Evolutionary conservation across 1,140 invertebrate genomes (phyloP).

Genomic region (Sesamia nonagrioides): DNA sequence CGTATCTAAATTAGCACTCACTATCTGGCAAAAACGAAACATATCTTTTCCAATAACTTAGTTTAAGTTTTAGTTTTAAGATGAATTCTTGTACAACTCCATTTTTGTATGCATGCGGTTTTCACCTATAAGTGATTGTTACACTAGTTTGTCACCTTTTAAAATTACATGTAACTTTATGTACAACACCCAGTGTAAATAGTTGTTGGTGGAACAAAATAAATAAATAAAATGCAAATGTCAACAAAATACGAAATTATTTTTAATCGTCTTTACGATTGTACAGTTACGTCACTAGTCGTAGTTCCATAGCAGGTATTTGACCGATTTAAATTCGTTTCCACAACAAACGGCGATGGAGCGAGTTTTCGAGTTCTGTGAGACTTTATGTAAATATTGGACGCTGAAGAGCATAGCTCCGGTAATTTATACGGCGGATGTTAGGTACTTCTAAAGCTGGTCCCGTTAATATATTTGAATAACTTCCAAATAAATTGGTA

Average conservation of each 20-base stretch:
- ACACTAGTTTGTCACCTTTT: no score
- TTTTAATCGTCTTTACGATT: constrained; percentile 15
- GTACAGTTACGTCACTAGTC: constrained; percentile 27
- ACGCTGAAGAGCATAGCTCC: neutral
- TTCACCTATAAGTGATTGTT: no score
- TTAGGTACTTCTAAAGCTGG: neutral
- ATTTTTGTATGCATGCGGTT: no score
- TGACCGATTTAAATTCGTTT: constrained; percentile 54
- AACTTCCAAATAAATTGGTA: constrained; percentile 23
- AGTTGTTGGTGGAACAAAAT: no score
- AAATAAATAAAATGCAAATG: constrained; percentile 32
- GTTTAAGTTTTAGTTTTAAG: no score
- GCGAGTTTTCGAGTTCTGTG: constrained; percentile 17
- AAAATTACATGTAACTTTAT: no score
- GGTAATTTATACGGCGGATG: constrained; percentile 13
- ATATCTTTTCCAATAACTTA: no score
- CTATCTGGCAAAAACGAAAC: no score
- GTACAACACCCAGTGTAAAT: no score
- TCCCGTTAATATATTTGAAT: constrained; percentile 31
- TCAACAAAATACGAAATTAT: constrained; percentile 7
- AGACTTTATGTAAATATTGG: constrained; percentile 39
- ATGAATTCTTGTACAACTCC: no score
- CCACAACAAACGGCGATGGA: constrained; percentile 31
- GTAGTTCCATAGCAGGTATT: constrained; percentile 37
- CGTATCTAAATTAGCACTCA: no score